Base-by-base conservation (phyloP, 23 tunicate species). In the Phallusia fumigata region DNA sequence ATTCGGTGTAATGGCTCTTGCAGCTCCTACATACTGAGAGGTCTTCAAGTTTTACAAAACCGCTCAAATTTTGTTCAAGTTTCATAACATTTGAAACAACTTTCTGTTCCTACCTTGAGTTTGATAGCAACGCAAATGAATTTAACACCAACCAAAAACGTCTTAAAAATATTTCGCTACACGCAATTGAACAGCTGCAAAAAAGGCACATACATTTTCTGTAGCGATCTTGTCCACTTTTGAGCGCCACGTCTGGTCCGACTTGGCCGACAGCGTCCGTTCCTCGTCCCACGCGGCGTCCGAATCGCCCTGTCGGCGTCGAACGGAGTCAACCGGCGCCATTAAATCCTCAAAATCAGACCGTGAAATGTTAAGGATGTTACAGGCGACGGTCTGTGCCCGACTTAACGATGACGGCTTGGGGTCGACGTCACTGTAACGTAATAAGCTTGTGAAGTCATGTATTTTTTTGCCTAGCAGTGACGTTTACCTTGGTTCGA, bases 351-450 rank as follows among this genome's bases (percentile, higher is more conserved):
- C 92, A 53, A 93, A 93, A 76, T 93, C 97, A 16, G 89, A 81
- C 75, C 84, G 79, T 18, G 93, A 88, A 89, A 93, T 93, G 81
- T 93, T 93, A 0, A 93, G 88, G 77, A 93, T 93, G 82, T 90
- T 80, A 80, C 97, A 93, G 15, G 97, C 97, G 30, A 92, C 86
- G 0, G 87, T 81, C 53, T 92, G 97, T 19, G 97, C 97, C 52
- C 85, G 88, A 45, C 92, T 88, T 91, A 92, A 83, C 16, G 97
- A 86, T 19, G 93, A 84, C 11, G 86, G 75, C 35, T 31, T 58
- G 35, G 24, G 31, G 31, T 58, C 87, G 58, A 53, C 40, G 74
- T 53, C 73, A 80, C 30, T 28, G 45, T 12, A 80, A 80, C 33
- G 52, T 34, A 52, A 53, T 24, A 18, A 24, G 30, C 52, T 45